A percentile compares a stretch with the other conserved stretches of the same genome.
These are phyloP conservation scores for Cavia aperea DNA, from an alignment of 2,113 vertebrate genomes.

Conservation along the genomic window DNA sequence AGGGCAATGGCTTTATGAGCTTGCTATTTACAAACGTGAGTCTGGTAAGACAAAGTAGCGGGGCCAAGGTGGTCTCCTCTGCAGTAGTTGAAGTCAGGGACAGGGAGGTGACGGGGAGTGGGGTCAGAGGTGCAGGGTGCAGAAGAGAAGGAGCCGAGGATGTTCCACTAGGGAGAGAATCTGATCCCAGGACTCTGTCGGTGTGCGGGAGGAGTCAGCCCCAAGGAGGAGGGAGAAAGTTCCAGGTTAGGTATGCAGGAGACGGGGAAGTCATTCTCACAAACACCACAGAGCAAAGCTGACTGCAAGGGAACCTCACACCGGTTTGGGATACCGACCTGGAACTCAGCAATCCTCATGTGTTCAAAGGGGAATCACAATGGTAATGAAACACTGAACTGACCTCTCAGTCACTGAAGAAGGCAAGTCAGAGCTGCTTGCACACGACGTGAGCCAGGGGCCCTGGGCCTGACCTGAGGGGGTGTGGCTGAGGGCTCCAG, in stretches of 20 bases:
- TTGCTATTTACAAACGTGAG: rapidly evolving
- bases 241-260: background rate
- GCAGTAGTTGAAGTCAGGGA: rapidly evolving
- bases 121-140: rapidly evolving
- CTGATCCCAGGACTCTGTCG: background rate
- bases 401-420: rapidly evolving
- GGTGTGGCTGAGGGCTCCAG: rapidly evolving
- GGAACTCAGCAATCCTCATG: background rate
- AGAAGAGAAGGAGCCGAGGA: rapidly evolving
- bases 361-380: too few relatives aligned
- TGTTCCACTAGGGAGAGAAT: background rate
- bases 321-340: background rate
- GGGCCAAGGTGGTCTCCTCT: background rate
- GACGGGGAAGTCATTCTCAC: background rate
- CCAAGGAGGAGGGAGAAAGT: background rate
- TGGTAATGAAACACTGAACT: rapidly evolving
- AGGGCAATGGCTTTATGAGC: background rate
- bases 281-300: too few relatives aligned
- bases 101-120: rapidly evolving
- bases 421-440: background rate
- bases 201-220: rapidly evolving
- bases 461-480: rapidly evolving
- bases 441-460: rapidly evolving
- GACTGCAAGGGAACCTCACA: rapidly evolving
- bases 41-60: background rate